A percentile compares a stretch with the other conserved stretches of the same genome.
Conservation (phyloP, 2,797 vertebrate genomes). For the Triplophysa yarkandensis region DNA sequence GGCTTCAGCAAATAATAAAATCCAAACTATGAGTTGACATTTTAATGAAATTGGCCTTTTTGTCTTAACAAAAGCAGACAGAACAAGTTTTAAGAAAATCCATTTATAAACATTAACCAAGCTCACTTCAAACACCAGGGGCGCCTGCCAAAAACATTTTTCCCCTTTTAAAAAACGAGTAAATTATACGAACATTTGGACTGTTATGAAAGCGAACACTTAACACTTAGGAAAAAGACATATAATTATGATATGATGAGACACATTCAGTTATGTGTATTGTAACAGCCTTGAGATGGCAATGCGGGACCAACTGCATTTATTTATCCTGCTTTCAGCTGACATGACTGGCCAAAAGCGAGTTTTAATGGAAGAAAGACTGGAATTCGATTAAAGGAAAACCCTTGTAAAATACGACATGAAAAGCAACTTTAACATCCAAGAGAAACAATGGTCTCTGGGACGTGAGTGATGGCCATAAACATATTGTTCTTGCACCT, state of each 20-base stretch:
- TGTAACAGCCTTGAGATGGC: slow-evolving; percentile 27
- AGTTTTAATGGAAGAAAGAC: neutral
- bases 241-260: slow-evolving; percentile 62
- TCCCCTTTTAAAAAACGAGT: slow-evolving; percentile 28
- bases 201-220: slow-evolving; percentile 59
- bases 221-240: slow-evolving; percentile 56
- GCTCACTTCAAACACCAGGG: slow-evolving; percentile 53
- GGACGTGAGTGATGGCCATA: slow-evolving; percentile 20
- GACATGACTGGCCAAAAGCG: slow-evolving; percentile 34
- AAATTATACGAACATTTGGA: slow-evolving; percentile 61
- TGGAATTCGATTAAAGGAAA: slow-evolving; percentile 38
- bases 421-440: slow-evolving; percentile 36
- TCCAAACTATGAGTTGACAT: too few species aligned
- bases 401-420: slow-evolving; percentile 33
- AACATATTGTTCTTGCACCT: slow-evolving; percentile 48
- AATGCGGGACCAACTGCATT: slow-evolving; percentile 41
- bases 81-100: too few species aligned
- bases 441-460: slow-evolving; percentile 46
- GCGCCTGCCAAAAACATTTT: slow-evolving; percentile 46
- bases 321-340: slow-evolving; percentile 37
- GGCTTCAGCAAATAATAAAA: too few species aligned
- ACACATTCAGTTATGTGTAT: slow-evolving; percentile 51
- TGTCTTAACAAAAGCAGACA: too few species aligned
- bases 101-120: too few species aligned
- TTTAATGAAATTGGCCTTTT: too few species aligned